These are phyloP conservation scores for Piaya cayana DNA, from an alignment of 2,113 vertebrate species.

Conservation along the genomic window DNA sequence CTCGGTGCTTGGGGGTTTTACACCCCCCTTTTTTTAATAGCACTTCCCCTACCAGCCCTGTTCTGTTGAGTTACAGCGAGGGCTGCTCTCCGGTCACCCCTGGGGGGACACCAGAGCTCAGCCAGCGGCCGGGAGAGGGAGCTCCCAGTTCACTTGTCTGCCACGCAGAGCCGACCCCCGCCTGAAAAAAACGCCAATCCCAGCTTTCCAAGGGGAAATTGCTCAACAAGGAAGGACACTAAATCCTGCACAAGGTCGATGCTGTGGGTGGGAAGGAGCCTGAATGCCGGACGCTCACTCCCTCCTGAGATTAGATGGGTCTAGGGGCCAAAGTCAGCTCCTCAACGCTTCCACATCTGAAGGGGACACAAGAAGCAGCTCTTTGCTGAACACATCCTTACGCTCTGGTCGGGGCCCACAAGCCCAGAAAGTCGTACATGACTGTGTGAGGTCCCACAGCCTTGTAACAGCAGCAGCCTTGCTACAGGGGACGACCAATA, in stretches of 20 bases:
- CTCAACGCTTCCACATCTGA: too few relatives aligned
- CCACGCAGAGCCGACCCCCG: fast-evolving
- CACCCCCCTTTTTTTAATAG: too few relatives aligned
- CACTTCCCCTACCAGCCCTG: not conserved
- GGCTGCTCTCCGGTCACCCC: too few relatives aligned
- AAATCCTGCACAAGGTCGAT: fast-evolving
- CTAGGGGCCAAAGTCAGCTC: not conserved
- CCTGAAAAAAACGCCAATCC: fast-evolving
- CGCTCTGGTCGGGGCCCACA: too few relatives aligned
- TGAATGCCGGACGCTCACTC: fast-evolving
- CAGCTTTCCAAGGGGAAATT: fast-evolving
- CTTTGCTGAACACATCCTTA: fast-evolving
- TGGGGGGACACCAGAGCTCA: not conserved
- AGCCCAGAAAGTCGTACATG: not conserved
- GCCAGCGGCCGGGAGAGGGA: not conserved
- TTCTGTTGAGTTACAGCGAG: fast-evolving
- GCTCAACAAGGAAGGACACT: fast-evolving
- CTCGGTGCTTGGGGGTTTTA: fast-evolving
- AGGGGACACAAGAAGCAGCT: fast-evolving
- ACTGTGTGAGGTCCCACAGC: not conserved
- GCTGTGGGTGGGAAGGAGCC: not conserved
- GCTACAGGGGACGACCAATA: not conserved
- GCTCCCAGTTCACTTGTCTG: fast-evolving
- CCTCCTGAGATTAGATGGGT: fast-evolving
- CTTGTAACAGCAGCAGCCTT: not conserved